Evolutionary conservation across 2,888 invertebrate genomes (phyloP).

Genomic region (Ophion obscuratus): DNA sequence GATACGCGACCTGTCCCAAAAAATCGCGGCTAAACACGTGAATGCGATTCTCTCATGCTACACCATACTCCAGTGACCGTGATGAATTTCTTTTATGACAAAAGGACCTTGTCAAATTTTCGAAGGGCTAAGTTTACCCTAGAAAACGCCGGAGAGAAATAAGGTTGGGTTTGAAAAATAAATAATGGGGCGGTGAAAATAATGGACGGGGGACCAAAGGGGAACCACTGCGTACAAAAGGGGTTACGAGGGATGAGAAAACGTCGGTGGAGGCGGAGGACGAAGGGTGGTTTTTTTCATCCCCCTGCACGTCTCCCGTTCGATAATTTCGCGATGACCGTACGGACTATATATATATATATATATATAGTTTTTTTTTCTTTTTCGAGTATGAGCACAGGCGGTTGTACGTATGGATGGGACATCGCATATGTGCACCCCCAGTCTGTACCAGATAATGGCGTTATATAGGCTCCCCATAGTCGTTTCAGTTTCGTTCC

Average conservation of each 20-base stretch:
- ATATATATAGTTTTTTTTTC: slow-evolving; percentile 45
- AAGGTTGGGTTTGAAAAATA: slow-evolving; percentile 72
- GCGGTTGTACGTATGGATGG: slow-evolving; percentile 75
- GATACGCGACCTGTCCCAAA: background rate
- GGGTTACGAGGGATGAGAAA: slow-evolving; percentile 50
- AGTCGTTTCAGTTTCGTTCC: slow-evolving; percentile 52
- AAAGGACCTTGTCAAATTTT: background rate
- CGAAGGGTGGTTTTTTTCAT: slow-evolving; percentile 34
- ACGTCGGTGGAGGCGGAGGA: slow-evolving; percentile 10
- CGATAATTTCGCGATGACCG: slow-evolving; percentile 72
- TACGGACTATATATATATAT: slow-evolving; percentile 60
- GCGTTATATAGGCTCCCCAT: slow-evolving; percentile 77
- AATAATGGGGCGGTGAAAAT: slow-evolving; percentile 75
- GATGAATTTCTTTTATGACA: background rate
- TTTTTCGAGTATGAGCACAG: slow-evolving; percentile 71
- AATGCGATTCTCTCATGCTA: background rate
- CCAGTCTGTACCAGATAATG: slow-evolving; percentile 81
- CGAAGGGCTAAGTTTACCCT: slow-evolving; percentile 34
- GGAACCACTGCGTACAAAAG: slow-evolving; percentile 39
- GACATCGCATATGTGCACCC: slow-evolving; percentile 81
- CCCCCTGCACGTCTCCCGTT: slow-evolving; percentile 26
- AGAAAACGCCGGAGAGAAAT: slow-evolving; percentile 28
- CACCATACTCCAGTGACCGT: background rate
- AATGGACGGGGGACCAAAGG: slow-evolving; percentile 70
- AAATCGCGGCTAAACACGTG: background rate